Percentiles rank a stretch among this genome's conserved stretches.
Evolutionary conservation across 2,113 vertebrate species (phyloP).

Genomic region (Colinus virginianus): DNA sequence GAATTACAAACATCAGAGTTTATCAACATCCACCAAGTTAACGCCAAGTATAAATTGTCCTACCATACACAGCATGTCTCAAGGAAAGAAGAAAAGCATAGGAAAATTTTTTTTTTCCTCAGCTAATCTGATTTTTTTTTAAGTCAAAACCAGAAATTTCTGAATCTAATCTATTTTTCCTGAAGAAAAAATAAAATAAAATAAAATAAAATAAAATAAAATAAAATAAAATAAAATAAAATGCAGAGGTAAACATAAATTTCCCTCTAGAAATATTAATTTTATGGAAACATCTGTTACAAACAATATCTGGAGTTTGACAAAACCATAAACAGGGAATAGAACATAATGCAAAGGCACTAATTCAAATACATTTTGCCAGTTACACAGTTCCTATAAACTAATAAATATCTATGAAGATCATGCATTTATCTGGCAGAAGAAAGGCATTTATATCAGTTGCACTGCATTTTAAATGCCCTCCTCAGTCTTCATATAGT

Average conservation of each 20-base stretch:
- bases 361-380: background rate
- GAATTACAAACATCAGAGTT: background rate
- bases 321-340: background rate
- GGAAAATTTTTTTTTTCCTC: background rate
- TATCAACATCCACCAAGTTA: background rate
- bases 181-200: background rate
- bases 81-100: background rate
- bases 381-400: background rate
- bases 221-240: background rate
- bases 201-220: background rate
- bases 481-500: background rate
- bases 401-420: background rate
- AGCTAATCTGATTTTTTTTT: background rate
- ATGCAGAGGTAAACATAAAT: background rate
- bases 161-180: background rate
- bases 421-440: background rate
- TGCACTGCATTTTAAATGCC: background rate
- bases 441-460: background rate
- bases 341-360: background rate
- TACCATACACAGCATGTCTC: background rate
- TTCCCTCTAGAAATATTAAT: background rate
- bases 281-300: background rate
- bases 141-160: background rate
- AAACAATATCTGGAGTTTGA: background rate
- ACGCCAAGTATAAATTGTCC: background rate